Conservation (phyloP, 2,888 invertebrate genomes). For the Dexiosoma caninum region DNA sequence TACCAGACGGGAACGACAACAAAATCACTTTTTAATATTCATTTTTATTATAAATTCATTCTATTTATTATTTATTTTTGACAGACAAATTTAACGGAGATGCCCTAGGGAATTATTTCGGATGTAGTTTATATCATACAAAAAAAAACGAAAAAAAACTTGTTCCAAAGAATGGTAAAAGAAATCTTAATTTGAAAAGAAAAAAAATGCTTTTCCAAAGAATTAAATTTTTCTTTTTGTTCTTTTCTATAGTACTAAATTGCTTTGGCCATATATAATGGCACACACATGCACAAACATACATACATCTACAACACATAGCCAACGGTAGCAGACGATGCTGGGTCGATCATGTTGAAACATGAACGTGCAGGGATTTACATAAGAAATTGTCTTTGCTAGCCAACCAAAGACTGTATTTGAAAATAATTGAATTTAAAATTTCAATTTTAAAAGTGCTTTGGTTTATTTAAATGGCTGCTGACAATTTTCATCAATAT, state of each 20-base stretch:
- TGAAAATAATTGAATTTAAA: constrained; percentile 16
- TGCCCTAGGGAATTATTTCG: constrained; percentile 34
- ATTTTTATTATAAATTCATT: constrained; percentile 19
- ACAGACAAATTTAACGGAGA: constrained; percentile 35
- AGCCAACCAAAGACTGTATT: neutral
- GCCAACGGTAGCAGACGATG: neutral
- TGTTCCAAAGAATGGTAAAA: neutral
- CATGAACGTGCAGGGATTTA: constrained; percentile 37
- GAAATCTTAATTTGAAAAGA: neutral
- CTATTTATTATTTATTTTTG: constrained; percentile 27
- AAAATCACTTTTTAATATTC: constrained; percentile 23
- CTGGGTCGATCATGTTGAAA: constrained; percentile 11
- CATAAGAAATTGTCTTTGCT: constrained; percentile 10
- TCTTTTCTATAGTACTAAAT: constrained; percentile 8
- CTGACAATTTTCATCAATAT: neutral
- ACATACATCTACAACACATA: neutral
- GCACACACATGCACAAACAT: neutral
- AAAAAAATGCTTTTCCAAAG: neutral
- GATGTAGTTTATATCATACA: neutral
- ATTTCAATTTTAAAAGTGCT: neutral
- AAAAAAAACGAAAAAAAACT: no score
- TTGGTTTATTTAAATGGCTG: neutral
- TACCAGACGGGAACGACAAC: neutral
- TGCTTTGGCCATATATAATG: neutral
- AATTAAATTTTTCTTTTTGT: neutral